Percentiles rank a stretch among this genome's conserved stretches.
Evolutionary conservation across 2,113 vertebrate genomes (phyloP).

Genomic region (Anarhynchus alexandrinus): DNA sequence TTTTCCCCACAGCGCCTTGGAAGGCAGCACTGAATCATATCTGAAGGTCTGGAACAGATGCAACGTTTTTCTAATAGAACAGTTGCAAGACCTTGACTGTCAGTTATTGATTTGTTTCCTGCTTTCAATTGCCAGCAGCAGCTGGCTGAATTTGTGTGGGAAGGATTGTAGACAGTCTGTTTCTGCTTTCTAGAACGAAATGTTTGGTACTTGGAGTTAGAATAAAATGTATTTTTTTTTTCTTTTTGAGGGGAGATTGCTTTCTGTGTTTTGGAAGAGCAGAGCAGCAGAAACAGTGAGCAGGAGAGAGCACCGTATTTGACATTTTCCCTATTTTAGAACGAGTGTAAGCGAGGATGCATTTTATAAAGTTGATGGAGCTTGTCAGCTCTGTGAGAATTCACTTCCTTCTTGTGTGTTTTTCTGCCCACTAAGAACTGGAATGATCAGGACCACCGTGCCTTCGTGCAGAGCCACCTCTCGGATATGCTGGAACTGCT

Average conservation of each 20-base stretch:
- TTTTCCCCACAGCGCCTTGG: not conserved
- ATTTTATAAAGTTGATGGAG: fast-evolving
- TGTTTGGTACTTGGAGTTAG: not conserved
- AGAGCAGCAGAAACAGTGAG: not conserved
- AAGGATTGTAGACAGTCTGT: not conserved
- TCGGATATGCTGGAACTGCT: conserved; percentile 86
- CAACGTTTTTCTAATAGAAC: not conserved
- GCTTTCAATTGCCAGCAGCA: not conserved
- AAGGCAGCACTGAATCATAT: not conserved
- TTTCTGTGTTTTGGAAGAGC: not conserved
- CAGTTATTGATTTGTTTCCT: not conserved
- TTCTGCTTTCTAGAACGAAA: not conserved
- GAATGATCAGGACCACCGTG: conserved; percentile 89
- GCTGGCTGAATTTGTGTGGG: not conserved
- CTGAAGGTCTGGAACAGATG: not conserved
- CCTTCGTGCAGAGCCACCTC: conserved; percentile 86
- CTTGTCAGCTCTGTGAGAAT: not conserved
- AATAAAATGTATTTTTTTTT: not conserved
- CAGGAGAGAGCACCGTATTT: fast-evolving
- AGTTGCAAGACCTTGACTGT: not conserved
- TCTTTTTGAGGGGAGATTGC: not conserved
- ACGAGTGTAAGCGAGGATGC: not conserved
- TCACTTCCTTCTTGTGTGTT: not conserved
- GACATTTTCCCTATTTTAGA: not conserved
- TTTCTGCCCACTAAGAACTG: conserved; percentile 81